Base-by-base conservation (phyloP, 1,140 invertebrate genomes). In the Sinella curviseta region DNA sequence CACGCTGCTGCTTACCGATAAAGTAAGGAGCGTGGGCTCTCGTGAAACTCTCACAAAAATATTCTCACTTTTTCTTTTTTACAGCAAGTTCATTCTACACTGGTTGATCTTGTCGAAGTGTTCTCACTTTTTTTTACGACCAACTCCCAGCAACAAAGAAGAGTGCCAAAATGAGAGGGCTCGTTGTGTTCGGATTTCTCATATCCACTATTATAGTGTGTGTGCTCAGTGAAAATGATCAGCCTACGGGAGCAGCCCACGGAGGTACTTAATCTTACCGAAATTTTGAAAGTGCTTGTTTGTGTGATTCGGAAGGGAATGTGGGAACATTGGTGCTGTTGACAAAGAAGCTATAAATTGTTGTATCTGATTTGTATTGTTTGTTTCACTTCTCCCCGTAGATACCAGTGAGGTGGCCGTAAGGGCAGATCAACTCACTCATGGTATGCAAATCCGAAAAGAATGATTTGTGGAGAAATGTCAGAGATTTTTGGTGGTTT, bases 41-140 rank as follows among this genome's bases (percentile, higher is more conserved):
- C 31, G 39, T 33, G 12, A 14, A 31, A 30, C 65, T 70, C 65
- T 70, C 65, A 16, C 65, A 4, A 16, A 16, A 65, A 65, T 8
- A 48, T 12, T 48, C 39, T 48, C 39, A 65, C 57, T 65, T 65
- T 65, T 65, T 65, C 57, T 26, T 65, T 65, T 70, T 30, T 70
- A 8, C 8, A 70, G 65, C 65, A 31, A 70, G 65, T 70, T 70
- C 65, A 70, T 70, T 70, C 65, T n/a, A n/a, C 65, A 31, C 65
- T 70, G 16, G 16, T 16, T 65, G 57, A n/a, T 16, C 26, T 26
- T 16, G 57, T 16, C 57, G 57, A n/a, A 16, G 16, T 70, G 65
- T 60, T 60, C n/a, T 60, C n/a, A 48, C 4, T 48, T 48, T 48
- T 48, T 60, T 14, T 26, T 60, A n/a, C 55, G n/a, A 4, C 4